Base-by-base conservation (phyloP, 1,140 invertebrate species). In the Cyclina sinensis region DNA sequence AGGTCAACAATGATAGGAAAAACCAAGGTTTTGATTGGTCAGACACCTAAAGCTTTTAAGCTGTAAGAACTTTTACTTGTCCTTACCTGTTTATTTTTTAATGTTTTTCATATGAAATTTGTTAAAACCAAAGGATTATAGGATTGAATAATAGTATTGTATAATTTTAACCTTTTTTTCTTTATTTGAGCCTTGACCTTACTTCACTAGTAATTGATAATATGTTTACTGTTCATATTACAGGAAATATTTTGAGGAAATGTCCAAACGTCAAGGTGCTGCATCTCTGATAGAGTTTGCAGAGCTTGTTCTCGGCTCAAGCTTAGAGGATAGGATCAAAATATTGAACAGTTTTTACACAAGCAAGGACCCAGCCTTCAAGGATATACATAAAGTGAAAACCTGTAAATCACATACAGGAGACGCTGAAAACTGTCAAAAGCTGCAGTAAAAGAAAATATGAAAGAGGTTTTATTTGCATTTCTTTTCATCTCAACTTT, bases 31-130 rank as follows among this genome's bases (percentile, higher is more conserved):
- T 46, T 94, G 27, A 83, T 94, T 76, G 94, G 94, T 37, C 93
- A 94, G 68, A 94, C 94, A 11, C 94, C 94, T 27, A 81, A 85
- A 70, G 89, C 91, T 21, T 93, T 94, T 32, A 90, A 78, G 85
- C 80, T 89, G 94, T 94, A 82, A 90, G 91, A 74, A 43, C 5
- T 57, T 57, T 57, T 57, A 4, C 21, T 57, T 57, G 51, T n/a
- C 51, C n/a, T n/a, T n/a, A n/a, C n/a, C n/a, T n/a, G n/a, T n/a
- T n/a, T n/a, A n/a, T n/a, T n/a, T n/a, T n/a, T n/a, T n/a, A n/a
- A n/a, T n/a, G n/a, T n/a, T n/a, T n/a, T n/a, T n/a, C n/a, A n/a
- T n/a, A n/a, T n/a, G n/a, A n/a, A n/a, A n/a, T n/a, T n/a, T n/a
- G n/a, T n/a, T n/a, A n/a, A n/a, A n/a, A n/a, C n/a, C n/a, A n/a